Evolutionary conservation across 2,888 invertebrate genomes (phyloP).

Genomic region (Rambutsinella grinnellia): DNA sequence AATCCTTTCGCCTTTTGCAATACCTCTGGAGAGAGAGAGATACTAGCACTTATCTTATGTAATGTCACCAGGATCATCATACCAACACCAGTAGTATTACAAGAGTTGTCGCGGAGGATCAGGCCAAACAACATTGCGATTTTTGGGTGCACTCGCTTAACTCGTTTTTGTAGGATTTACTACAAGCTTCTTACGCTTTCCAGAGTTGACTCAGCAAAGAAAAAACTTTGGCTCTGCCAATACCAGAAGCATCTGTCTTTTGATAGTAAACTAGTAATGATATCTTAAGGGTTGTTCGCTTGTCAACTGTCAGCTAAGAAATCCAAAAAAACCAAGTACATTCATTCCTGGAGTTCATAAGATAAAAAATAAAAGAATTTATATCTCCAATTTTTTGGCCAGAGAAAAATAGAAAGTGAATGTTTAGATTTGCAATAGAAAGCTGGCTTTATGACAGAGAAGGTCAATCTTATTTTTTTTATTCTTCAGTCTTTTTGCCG

Average conservation of each 20-base stretch:
- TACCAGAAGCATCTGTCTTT: constrained; percentile 57
- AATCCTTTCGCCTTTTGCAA: constrained; percentile 48
- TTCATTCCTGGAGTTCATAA: too few relatives aligned
- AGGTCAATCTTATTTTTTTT: too few relatives aligned
- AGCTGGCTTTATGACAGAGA: too few relatives aligned
- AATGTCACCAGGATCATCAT: constrained; percentile 42
- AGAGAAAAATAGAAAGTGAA: too few relatives aligned
- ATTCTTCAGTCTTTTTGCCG: background rate
- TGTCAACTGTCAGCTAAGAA: constrained; percentile 55
- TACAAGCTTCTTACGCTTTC: background rate
- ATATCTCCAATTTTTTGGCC: too few relatives aligned
- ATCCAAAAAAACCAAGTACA: constrained; percentile 27
- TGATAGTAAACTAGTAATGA: constrained; percentile 49
- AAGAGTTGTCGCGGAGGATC: background rate
- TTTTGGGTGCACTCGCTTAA: background rate
- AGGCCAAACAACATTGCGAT: background rate
- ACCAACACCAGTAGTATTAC: background rate
- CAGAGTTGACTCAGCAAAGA: constrained; percentile 43
- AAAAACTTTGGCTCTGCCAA: constrained; percentile 52
- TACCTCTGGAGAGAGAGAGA: constrained; percentile 3
- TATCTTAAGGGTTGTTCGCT: constrained; percentile 55
- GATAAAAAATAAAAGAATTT: too few relatives aligned
- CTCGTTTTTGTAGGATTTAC: background rate
- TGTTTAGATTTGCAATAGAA: too few relatives aligned
- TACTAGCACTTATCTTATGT: constrained; percentile 14